Evolutionary conservation across 1,140 invertebrate genomes (phyloP), one percentile per base, ranked within the genome.

Genomic region (Drosophila nebulosa): DNA sequence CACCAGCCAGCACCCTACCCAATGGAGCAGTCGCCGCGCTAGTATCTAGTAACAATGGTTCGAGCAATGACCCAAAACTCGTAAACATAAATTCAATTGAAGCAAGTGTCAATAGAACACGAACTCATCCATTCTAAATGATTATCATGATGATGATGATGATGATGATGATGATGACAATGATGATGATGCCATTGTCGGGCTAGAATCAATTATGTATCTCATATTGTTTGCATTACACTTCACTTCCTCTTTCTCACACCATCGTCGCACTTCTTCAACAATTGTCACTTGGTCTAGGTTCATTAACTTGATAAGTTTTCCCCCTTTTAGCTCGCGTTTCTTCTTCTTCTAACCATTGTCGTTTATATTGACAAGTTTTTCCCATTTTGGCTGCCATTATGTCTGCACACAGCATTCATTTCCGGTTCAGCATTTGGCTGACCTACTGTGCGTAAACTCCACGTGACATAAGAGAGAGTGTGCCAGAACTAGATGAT

Each of bases 61-160:
- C 69, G 76, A 59, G 62, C 75, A 78, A 78, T 61, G 76, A 79
- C 76, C 76, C 75, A 74, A 69, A 72, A 71, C 63, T 77, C 26
- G 50, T 53, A 32, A 42, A 70, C 75, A 69, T 78, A 79, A 77
- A 78, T 74, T 78, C 75, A 79, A 74, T 78, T 78, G 75, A 78
- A 66, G 65, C 75, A 78, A 79, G 75, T 79, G 77, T 79, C 77
- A 79, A 79, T 79, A 79, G 75, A 79, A 74, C 76, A 79, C 62
- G 58, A 79, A 69, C 73, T 76, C 74, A 56, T 64, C 68, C 39
- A 53, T 72, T 62, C 24, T 68, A 57, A 35, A 42, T 59, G 57
- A 5, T 46, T 12, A 60, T 66, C 14, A 26, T 59, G 57, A 10
- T 46, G 9, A 60, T 55, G 9, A 64, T 51, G 7, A 56, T 50